Evolutionary conservation across 2,113 vertebrate genomes (phyloP).

Genomic region (Xenopus laevis): DNA sequence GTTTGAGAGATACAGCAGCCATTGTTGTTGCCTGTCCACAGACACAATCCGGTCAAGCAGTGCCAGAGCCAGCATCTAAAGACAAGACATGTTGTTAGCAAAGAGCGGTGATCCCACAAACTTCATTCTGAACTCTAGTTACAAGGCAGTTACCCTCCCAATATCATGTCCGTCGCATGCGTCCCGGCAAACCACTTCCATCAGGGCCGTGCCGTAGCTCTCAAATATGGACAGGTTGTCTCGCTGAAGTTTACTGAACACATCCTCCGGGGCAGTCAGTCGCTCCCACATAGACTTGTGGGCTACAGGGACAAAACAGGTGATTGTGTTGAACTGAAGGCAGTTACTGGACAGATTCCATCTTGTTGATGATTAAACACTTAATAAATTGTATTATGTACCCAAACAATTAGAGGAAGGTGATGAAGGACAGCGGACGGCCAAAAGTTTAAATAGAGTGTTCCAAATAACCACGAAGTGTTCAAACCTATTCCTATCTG

Average conservation of each 20-base stretch:
- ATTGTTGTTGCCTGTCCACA: conserved; percentile 90
- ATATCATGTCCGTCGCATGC: conserved; percentile 96
- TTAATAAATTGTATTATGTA: no score
- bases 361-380: background rate
- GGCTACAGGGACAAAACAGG: conserved; percentile 52
- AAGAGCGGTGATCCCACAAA: no score
- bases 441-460: no score
- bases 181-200: conserved; percentile 95
- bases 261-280: conserved; percentile 91
- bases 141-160: conserved; percentile 71
- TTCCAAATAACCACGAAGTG: no score
- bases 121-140: background rate
- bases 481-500: no score
- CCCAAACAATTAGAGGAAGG: no score
- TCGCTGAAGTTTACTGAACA: conserved; percentile 89
- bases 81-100: background rate
- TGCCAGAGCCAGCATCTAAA: conserved; percentile 91
- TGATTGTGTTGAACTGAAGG: background rate
- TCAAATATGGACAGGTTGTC: conserved; percentile 93
- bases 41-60: conserved; percentile 84
- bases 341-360: background rate
- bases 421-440: no score
- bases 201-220: conserved; percentile 89
- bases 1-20: conserved; percentile 90
- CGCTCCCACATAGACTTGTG: conserved; percentile 93